Base-by-base conservation (phyloP, 2,888 invertebrate genomes). In the Plagodis dolabraria region DNA sequence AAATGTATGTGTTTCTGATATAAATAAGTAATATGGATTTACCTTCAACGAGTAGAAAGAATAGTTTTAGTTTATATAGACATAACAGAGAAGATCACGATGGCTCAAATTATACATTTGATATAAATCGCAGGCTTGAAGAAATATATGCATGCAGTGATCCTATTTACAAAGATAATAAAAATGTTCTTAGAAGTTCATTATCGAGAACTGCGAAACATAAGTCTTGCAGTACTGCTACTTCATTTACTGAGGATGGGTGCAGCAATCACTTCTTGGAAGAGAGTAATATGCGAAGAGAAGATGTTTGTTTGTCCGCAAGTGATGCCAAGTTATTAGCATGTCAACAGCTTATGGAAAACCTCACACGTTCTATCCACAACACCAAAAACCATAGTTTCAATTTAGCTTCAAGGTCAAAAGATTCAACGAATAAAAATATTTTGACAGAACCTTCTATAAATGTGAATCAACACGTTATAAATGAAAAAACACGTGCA, bases 401-500 rank as follows among this genome's bases (percentile, higher is more conserved):
- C 10, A 10, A 40, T 40, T 40, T 40, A 10, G 10, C 0, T 10
- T 40, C 40, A 40, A 40, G 10, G 9, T 33, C 10, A n/a, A 36
- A 8, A 10, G 10, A 40, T 36, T 36, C 8, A 8, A 36, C 47
- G 12, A 22, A 47, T 6, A 55, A 43, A 36, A 33, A 50, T 22
- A 49, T 6, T 33, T 11, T 36, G 5, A 53, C 7, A 36, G 35
- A 35, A 6, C 36, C 33, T 12, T 10, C 33, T 42, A 11, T 8
- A 5, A n/a, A 45, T 40, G 7, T 33, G 2, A 45, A 49, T 43
- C n/a, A 40, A 42, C 34, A 35, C 35, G 40, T 42, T 22, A 6
- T 11, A 10, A 10, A 8, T 6, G 47, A 55, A 45, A 69, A 72
- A 38, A 67, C 62, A 50, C 61, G 65, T 54, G 70, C 70, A 11